A percentile compares a stretch with the other conserved stretches of the same genome.
These are phyloP conservation scores for Lasioglossum albipes DNA, from an alignment of 1,140 invertebrate genomes.

Conservation along the genomic window DNA sequence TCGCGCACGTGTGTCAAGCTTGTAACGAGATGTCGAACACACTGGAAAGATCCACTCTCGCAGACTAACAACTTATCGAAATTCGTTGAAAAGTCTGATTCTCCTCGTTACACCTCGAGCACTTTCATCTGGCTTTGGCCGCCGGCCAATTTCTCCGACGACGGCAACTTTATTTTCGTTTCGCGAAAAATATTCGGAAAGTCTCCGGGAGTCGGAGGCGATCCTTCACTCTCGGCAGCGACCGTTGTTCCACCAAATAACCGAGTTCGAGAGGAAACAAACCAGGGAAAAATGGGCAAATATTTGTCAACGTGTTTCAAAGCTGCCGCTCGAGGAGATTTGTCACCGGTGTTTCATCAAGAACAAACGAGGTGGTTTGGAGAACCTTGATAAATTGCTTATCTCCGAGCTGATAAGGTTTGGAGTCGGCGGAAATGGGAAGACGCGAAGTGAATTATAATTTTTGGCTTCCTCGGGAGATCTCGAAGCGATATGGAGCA, in stretches of 20 bases:
- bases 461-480: too few species aligned
- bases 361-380: background rate
- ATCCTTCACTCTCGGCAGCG: background rate
- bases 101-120: background rate
- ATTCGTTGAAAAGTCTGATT: background rate
- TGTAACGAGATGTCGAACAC: slow-evolving; percentile 6
- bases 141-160: slow-evolving; percentile 60
- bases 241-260: background rate
- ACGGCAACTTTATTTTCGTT: slow-evolving; percentile 64
- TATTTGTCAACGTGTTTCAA: background rate
- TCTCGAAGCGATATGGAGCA: too few species aligned
- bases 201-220: background rate
- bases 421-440: background rate
- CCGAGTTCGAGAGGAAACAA: background rate
- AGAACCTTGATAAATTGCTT: slow-evolving; percentile 34
- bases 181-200: slow-evolving; percentile 52
- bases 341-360: too few species aligned
- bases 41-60: too few species aligned
- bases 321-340: background rate
- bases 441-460: too few species aligned
- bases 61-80: background rate
- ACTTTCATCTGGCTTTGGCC: slow-evolving; percentile 63
- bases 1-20: background rate
- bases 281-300: slow-evolving; percentile 4
- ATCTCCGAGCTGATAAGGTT: slow-evolving; percentile 30